Conservation (phyloP, 2,888 invertebrate genomes). For the Melikaiella ostensackeni region DNA sequence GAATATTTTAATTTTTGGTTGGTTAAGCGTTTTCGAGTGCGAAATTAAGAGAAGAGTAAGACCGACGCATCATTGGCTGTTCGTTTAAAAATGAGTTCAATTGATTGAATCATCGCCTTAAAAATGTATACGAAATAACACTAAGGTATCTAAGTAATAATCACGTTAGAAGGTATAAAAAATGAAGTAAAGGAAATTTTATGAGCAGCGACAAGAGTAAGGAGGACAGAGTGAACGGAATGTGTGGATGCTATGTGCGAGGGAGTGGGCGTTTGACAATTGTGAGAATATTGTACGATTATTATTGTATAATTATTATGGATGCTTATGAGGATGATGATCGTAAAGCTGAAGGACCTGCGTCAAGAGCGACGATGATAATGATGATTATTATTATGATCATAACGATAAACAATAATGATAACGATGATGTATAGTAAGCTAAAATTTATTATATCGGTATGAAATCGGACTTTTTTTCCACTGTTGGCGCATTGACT, state of each 20-base stretch:
- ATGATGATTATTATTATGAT: conserved; percentile 61
- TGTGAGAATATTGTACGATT: conserved; percentile 70
- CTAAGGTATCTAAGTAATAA: conserved; percentile 77
- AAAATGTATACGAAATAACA: conserved; percentile 78
- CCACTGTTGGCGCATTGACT: conserved; percentile 72
- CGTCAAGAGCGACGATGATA: conserved; percentile 34
- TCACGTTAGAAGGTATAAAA: conserved; percentile 74
- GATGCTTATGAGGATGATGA: conserved; percentile 57
- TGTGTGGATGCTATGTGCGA: conserved; percentile 51
- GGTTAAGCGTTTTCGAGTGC: conserved; percentile 11
- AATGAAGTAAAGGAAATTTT: conserved; percentile 72
- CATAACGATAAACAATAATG: conserved; percentile 66
- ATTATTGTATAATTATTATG: conserved; percentile 73
- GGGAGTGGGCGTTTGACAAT: conserved; percentile 50
- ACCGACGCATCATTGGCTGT: conserved; percentile 68
- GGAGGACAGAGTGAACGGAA: conserved; percentile 50
- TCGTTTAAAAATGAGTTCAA: conserved; percentile 76
- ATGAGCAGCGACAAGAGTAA: conserved; percentile 69
- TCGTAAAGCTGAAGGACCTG: conserved; percentile 18
- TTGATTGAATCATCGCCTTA: conserved; percentile 78
- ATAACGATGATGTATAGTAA: conserved; percentile 74
- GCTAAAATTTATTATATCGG: conserved; percentile 76
- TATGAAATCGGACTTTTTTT: conserved; percentile 75
- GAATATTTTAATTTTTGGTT: not conserved
- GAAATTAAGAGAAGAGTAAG: conserved; percentile 30